phyloP scores from a whole-genome alignment of 1,140 invertebrate genomes.

The Musca domestica region DNA sequence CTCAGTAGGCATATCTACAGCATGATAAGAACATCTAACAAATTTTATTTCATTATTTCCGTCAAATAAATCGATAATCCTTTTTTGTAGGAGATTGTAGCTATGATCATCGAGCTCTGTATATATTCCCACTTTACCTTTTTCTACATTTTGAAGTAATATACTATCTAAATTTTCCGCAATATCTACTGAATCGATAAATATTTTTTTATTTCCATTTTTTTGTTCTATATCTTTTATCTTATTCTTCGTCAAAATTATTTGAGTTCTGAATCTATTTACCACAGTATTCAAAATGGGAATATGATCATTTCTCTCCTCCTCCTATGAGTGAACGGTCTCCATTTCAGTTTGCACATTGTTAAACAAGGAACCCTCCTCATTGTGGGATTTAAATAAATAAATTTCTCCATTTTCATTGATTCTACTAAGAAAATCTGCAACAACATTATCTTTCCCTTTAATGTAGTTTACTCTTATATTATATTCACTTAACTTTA shows the following conservation, averaged over 20 bases:
- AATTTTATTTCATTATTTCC: neutral
- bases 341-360: neutral
- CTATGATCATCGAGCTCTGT: slow-evolving; percentile 15
- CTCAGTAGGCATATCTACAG: neutral
- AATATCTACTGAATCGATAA: neutral
- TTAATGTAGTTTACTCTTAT: neutral
- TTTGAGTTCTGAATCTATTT: no score
- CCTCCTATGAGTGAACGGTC: neutral
- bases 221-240: neutral
- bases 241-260: neutral
- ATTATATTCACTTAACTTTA: neutral
- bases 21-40: neutral
- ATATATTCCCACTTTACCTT: slow-evolving; percentile 25
- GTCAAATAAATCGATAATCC: slow-evolving; percentile 4
- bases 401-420: no score
- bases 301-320: neutral
- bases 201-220: neutral
- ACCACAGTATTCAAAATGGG: neutral
- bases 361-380: neutral
- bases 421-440: no score
- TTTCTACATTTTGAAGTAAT: slow-evolving; percentile 17
- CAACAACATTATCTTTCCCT: slow-evolving; percentile 19
- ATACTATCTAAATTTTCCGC: slow-evolving; percentile 7
- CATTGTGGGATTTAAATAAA: slow-evolving; percentile 5
- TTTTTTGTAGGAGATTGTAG: slow-evolving; percentile 23